phyloP scores from a whole-genome alignment of 1,140 invertebrate species.

The Aricia agestis region DNA sequence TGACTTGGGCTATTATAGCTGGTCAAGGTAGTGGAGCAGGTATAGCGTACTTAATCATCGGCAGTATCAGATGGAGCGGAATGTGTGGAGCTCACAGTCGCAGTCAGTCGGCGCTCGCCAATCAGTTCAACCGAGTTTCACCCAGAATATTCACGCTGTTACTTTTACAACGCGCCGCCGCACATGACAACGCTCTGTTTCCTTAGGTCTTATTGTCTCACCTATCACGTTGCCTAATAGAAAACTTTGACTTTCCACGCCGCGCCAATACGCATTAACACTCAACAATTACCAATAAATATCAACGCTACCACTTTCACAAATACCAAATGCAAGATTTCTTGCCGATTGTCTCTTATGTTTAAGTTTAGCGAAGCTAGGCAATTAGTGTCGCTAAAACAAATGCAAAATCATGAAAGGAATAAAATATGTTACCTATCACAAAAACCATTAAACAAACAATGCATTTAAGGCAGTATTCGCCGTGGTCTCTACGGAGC shows the following conservation, averaged over 20 bases:
- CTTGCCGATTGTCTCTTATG: background rate
- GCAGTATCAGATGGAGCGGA: constrained; percentile 32
- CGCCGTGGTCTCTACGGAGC: background rate
- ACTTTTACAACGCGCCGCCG: constrained; percentile 73
- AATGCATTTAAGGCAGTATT: background rate
- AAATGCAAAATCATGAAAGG: background rate
- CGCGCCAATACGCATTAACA: constrained; percentile 15
- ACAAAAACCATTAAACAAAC: background rate
- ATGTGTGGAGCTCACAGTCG: constrained; percentile 48
- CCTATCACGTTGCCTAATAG: constrained; percentile 43
- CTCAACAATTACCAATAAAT: constrained; percentile 16
- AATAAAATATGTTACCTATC: background rate
- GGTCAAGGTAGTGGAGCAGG: background rate
- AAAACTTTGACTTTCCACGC: constrained; percentile 64
- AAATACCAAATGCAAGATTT: background rate
- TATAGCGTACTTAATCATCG: background rate
- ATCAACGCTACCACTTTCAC: background rate
- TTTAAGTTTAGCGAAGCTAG: too few relatives aligned
- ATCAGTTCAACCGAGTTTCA: constrained; percentile 73
- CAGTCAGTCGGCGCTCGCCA: constrained; percentile 36
- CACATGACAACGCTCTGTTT: constrained; percentile 73
- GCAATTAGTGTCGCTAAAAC: background rate
- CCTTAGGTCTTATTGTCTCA: constrained; percentile 67
- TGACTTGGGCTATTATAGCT: too few relatives aligned
- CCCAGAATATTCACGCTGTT: constrained; percentile 71